Evolutionary conservation across 2,888 invertebrate species (phyloP), one percentile per base, ranked within the genome.

Genomic region (Parapristionchus giblindavisi): DNA sequence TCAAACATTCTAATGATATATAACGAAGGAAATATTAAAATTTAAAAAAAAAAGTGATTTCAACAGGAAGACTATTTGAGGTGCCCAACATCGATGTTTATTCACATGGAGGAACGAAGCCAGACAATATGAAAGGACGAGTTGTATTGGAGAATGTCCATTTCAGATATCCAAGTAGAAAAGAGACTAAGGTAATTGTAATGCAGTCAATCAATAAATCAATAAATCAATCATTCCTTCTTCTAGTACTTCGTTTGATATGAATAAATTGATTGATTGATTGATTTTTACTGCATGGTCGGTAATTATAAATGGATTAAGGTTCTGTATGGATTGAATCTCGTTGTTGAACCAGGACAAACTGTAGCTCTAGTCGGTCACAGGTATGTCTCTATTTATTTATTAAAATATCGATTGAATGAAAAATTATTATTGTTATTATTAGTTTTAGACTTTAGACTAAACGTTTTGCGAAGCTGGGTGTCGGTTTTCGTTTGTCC

Each of bases 91-190:
- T 85, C 68, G 85, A 85, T 75, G 77, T 81, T 11, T 84, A 84
- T 48, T 80, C 82, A 0, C 75, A 76, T 5, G 75, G 78, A 43
- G 85, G 85, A 29, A 56, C 71, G 52, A 73, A 76, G n/a, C 76
- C 78, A 11, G 77, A 77, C 27, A 68, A 63, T 27, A 75, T 80
- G 14, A 71, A 71, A n/a, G 70, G 70, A 27, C 24, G 70, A 34
- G 70, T 71, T 4, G 76, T 54, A 6, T 82, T 85, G 63, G 78
- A 83, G 66, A 81, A 85, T 54, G 84, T 85, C 11, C 80, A 82
- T 51, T 85, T 85, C 77, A 76, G 84, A 1, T 85, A 84, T 66
- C 85, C 84, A 4, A 82, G 80, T 1, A 74, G 83, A 61, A 77
- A 76, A 71, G 79, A 83, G 6, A 56, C 70, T 32, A 71, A 71